These are phyloP conservation scores for Galerucella nymphaeae DNA, from an alignment of 2,888 invertebrate genomes.

Conservation along the genomic window DNA sequence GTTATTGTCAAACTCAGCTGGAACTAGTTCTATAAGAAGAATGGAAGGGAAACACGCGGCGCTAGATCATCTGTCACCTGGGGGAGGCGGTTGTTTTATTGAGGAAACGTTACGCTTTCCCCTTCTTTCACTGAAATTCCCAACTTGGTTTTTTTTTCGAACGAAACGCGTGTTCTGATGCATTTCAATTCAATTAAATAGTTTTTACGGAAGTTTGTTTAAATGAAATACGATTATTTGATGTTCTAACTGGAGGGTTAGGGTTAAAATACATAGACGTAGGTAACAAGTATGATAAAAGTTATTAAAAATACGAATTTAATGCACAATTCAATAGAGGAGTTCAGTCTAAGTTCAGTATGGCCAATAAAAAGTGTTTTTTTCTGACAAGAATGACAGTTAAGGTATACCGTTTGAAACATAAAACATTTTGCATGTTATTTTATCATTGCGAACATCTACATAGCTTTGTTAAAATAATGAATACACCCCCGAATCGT, in stretches of 20 bases:
- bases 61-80: constrained; percentile 32
- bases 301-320: too few species aligned
- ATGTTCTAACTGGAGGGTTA: neutral
- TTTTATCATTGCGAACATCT: too few species aligned
- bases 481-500: too few species aligned
- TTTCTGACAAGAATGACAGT: too few species aligned
- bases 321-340: too few species aligned
- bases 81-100: constrained; percentile 25
- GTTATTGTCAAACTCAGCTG: constrained; percentile 21
- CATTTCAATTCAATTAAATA: constrained; percentile 16
- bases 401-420: too few species aligned
- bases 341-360: too few species aligned
- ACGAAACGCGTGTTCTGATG: constrained; percentile 10
- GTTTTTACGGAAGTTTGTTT: constrained; percentile 14
- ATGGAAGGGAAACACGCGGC: constrained; percentile 27
- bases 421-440: too few species aligned
- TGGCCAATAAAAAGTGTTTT: too few species aligned
- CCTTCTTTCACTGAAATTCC: neutral
- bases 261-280: neutral
- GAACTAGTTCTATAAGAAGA: constrained; percentile 18
- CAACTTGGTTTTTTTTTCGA: neutral
- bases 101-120: constrained; percentile 29
- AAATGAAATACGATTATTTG: constrained; percentile 1
- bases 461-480: too few species aligned
- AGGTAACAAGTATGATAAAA: too few species aligned